phyloP scores from a whole-genome alignment of 2,888 invertebrate genomes.

The Tachina grossa region DNA sequence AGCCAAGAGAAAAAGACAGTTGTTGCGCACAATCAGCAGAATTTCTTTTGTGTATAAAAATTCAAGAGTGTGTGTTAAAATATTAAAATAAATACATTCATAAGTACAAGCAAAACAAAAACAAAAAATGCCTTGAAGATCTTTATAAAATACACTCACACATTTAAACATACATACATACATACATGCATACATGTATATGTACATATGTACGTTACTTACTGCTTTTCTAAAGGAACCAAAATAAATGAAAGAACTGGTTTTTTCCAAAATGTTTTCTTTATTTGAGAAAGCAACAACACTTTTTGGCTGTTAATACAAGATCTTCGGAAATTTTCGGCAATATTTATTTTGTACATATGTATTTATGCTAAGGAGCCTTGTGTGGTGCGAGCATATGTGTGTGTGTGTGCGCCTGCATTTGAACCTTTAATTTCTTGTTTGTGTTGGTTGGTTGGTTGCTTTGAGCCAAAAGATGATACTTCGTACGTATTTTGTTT shows the following conservation, averaged over 20 bases:
- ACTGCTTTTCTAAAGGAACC: constrained; percentile 38
- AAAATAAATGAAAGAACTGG: constrained; percentile 47
- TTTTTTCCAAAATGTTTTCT: constrained; percentile 60
- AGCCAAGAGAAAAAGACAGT: constrained; percentile 48
- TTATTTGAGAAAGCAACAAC: constrained; percentile 22
- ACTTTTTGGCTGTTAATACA: constrained; percentile 7
- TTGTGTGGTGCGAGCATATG: not conserved
- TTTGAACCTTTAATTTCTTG: not conserved
- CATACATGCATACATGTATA: too few relatives aligned
- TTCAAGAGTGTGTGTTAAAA: constrained; percentile 37
- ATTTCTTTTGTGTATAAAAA: constrained; percentile 44
- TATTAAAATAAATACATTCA: constrained; percentile 17
- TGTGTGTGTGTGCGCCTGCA: not conserved
- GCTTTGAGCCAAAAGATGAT: constrained; percentile 19
- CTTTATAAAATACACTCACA: not conserved
- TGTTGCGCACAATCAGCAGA: constrained; percentile 59
- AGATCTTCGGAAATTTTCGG: constrained; percentile 65
- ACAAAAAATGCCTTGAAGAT: constrained; percentile 14
- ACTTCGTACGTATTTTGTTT: constrained; percentile 12
- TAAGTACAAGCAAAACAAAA: constrained; percentile 2
- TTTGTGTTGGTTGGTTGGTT: constrained; percentile 4
- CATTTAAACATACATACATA: not conserved
- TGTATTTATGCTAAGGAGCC: constrained; percentile 57
- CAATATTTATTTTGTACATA: constrained; percentile 42
- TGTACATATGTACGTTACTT: not conserved